Evolutionary conservation across 1,140 invertebrate genomes (phyloP).

Genomic region (Cryptotermes secundus): DNA sequence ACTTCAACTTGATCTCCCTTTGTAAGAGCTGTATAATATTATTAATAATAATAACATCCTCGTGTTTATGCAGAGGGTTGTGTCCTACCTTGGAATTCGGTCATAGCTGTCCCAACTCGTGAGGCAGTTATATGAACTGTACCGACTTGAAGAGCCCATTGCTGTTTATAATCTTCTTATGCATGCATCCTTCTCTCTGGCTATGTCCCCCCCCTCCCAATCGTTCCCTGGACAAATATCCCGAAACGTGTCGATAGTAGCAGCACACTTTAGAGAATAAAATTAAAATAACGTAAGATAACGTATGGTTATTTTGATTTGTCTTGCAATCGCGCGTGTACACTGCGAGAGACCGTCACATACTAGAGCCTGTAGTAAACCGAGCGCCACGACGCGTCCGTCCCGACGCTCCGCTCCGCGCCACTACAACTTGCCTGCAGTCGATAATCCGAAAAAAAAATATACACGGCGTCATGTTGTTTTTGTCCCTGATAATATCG

Average conservation of each 20-base stretch:
- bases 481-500: background rate
- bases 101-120: slow-evolving; percentile 88
- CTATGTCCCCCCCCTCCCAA: background rate
- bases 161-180: background rate
- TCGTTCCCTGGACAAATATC: background rate
- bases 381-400: background rate
- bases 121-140: slow-evolving; percentile 84
- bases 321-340: too few species aligned
- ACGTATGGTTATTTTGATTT: too few species aligned
- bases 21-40: too few species aligned
- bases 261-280: too few species aligned
- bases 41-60: too few species aligned
- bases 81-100: slow-evolving; percentile 75
- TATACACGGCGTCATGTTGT: background rate
- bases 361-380: background rate
- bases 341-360: background rate
- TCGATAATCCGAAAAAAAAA: background rate
- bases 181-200: too few species aligned
- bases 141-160: slow-evolving; percentile 72
- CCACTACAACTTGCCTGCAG: background rate
- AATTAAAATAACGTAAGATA: background rate
- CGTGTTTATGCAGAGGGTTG: too few species aligned
- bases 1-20: too few species aligned
- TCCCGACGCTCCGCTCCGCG: background rate
- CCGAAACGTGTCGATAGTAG: background rate